These are phyloP conservation scores for Prosapia bicincta DNA, from an alignment of 2,888 invertebrate genomes.

Conservation along the genomic window DNA sequence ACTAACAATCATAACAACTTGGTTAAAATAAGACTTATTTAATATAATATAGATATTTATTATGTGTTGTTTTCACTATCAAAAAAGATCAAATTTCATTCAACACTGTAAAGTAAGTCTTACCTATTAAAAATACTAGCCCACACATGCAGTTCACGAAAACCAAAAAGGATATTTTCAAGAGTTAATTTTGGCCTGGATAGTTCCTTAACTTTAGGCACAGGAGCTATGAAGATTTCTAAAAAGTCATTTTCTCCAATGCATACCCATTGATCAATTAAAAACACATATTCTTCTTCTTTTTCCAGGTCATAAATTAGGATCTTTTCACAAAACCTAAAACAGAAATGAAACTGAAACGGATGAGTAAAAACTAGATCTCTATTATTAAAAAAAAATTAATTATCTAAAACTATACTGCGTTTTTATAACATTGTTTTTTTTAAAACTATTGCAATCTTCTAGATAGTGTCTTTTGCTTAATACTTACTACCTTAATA, in stretches of 20 bases:
- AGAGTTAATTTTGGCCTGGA: conserved; percentile 1
- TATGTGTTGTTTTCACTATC: too few species aligned
- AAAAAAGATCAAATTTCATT: too few species aligned
- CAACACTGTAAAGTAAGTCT: not conserved
- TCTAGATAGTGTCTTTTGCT: too few species aligned
- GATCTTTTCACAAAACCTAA: conserved; percentile 33
- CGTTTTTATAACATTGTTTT: too few species aligned
- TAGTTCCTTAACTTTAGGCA: not conserved
- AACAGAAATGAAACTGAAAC: not conserved
- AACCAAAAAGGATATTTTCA: conserved; percentile 18
- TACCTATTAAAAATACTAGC: not conserved
- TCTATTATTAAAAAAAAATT: too few species aligned
- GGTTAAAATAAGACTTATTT: too few species aligned
- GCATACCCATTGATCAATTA: conserved; percentile 34
- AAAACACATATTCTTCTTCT: conserved; percentile 25
- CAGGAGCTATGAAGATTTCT: conserved; percentile 9
- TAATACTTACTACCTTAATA: too few species aligned
- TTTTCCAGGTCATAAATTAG: conserved; percentile 30
- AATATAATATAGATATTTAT: too few species aligned
- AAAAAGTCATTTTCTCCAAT: conserved; percentile 14
- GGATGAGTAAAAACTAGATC: too few species aligned
- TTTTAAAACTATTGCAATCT: too few species aligned
- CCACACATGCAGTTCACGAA: conserved; percentile 15
- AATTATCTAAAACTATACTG: too few species aligned
- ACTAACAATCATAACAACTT: too few species aligned